A percentile compares a stretch with the other conserved stretches of the same genome.
These are phyloP conservation scores for Trichonephila clavata DNA, from an alignment of 1,140 invertebrate species.

Conservation along the genomic window DNA sequence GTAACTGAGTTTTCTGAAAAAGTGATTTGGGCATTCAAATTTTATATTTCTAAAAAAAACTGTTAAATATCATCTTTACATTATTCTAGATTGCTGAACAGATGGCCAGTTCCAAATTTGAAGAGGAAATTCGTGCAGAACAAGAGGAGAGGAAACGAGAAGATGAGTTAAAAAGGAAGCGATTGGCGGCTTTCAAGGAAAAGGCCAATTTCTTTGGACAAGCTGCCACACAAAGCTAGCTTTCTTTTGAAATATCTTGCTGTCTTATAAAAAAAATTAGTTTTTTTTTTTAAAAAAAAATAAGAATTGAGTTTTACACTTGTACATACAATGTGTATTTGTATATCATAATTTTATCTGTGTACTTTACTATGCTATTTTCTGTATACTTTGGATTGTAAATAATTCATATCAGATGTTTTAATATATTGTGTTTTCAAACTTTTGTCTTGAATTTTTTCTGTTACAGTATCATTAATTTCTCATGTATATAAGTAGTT, in stretches of 20 bases:
- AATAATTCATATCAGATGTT: slow-evolving; percentile 54
- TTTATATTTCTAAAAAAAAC: too few relatives aligned
- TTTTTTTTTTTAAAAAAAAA: background rate
- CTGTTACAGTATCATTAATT: too few relatives aligned
- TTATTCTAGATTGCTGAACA: slow-evolving; percentile 88
- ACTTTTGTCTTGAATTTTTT: background rate
- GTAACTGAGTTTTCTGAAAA: too few relatives aligned
- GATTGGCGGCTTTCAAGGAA: slow-evolving; percentile 89
- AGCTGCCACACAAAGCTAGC: slow-evolving; percentile 6
- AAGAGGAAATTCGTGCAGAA: slow-evolving; percentile 92
- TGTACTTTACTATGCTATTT: background rate
- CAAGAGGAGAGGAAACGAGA: slow-evolving; percentile 90
- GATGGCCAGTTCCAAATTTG: slow-evolving; percentile 89
- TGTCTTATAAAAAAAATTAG: background rate
- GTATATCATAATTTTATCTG: slow-evolving; percentile 47
- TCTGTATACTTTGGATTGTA: slow-evolving; percentile 34
- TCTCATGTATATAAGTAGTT: too few relatives aligned
- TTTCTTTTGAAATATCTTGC: background rate
- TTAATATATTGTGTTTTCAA: slow-evolving; percentile 59
- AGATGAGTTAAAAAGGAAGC: slow-evolving; percentile 88
- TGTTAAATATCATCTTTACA: background rate
- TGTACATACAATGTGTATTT: slow-evolving; percentile 46
- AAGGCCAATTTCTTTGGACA: slow-evolving; percentile 89
- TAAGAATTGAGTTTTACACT: background rate
- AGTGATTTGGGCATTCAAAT: too few relatives aligned